Base-by-base conservation (phyloP, 2,888 invertebrate genomes). In the Trilocha varians region DNA sequence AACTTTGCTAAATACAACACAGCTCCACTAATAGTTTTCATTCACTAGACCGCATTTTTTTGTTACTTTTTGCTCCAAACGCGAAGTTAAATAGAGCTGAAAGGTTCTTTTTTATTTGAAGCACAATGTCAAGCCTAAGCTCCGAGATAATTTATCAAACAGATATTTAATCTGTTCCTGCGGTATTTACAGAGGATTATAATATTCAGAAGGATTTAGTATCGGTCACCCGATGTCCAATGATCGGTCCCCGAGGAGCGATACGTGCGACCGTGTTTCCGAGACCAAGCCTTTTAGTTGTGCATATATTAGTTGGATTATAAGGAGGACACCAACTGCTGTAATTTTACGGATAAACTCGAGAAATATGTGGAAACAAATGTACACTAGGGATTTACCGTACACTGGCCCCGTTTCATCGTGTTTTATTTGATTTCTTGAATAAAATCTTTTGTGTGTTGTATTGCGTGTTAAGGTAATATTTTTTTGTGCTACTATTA, bases 271-370 rank as follows among this genome's bases (percentile, higher is more conserved):
- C 43, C 44, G 49, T 47, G 50, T 50, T 54, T 50, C 55, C 54
- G 59, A 57, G 62, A 51, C 57, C 59, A 57, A 70, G 65, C 78
- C 83, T 80, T 82, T 84, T 82, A 78, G 83, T 83, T 82, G 64
- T 68, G 84, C 75, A 84, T 84, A 84, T 66, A 79, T 84, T 83
- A 78, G 62, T 53, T 50, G 71, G 74, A 78, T 80, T 78, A 80
- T 63, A 49, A 45, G 48, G 55, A 57, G 53, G 63, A 64, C 62
- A 60, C 61, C 62, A 65, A 63, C 63, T 63, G 70, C 59, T 67
- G 66, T 70, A 72, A 74, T 77, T 78, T 72, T 63, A 54, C 57
- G 71, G 70, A 70, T 78, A 68, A 78, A 78, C 70, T 71, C 61
- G 46, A 64, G 57, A 66, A 70, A 68, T 64, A 70, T 72, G 65